phyloP scores from a whole-genome alignment of 2,797 vertebrate species.

The Spinibarbus caldwelli region DNA sequence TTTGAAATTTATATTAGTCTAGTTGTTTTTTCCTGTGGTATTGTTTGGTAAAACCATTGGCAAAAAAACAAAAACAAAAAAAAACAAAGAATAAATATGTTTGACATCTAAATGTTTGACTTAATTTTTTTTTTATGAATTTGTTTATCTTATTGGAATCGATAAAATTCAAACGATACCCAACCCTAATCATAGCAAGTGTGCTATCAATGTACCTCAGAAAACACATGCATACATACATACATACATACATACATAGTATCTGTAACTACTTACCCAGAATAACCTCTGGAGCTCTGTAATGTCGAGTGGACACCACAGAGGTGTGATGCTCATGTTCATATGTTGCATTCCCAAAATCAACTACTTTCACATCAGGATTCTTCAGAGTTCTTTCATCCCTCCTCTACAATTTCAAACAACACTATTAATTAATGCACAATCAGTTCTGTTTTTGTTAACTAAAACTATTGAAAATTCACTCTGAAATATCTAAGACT shows the following conservation, averaged over 20 bases:
- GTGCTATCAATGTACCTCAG: neutral
- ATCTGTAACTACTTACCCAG: conserved; percentile 79
- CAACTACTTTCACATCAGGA: conserved; percentile 92
- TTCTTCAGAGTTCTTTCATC: conserved; percentile 83
- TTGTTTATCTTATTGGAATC: no score
- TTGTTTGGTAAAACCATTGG: no score
- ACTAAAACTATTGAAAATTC: neutral
- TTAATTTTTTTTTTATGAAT: no score
- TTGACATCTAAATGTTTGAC: no score
- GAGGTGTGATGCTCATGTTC: conserved; percentile 93
- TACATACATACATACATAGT: no score
- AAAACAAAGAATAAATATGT: no score
- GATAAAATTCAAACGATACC: no score
- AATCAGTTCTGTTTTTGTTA: neutral
- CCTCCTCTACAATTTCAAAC: conserved; percentile 74
- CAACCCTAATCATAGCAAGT: neutral
- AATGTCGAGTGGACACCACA: conserved; percentile 93
- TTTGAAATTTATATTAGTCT: no score
- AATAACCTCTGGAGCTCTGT: conserved; percentile 94
- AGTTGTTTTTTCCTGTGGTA: no score
- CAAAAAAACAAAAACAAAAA: no score
- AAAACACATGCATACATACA: neutral
- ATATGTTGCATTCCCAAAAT: conserved; percentile 93
- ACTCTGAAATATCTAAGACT: neutral
- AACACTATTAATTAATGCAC: neutral